phyloP scores from a whole-genome alignment of 2,113 vertebrate genomes.

The Neodontobutis hainanensis region DNA sequence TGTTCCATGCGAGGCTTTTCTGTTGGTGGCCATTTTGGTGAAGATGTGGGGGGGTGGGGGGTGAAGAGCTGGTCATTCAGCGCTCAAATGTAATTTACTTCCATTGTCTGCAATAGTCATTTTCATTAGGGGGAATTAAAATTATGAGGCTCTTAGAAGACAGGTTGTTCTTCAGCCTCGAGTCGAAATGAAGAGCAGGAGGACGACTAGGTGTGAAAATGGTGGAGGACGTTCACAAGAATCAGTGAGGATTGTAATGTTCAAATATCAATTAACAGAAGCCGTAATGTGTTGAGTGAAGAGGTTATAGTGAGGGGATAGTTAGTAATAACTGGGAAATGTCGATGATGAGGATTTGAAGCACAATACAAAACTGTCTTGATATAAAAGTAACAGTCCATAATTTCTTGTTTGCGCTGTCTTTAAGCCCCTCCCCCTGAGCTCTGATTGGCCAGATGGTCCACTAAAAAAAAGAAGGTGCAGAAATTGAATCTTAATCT shows the following conservation, averaged over 20 bases:
- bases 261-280: conserved; percentile 4
- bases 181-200: conserved; percentile 11
- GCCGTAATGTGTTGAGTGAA: neutral
- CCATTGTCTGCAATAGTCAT: conserved; percentile 62
- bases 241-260: conserved; percentile 7
- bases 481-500: no score
- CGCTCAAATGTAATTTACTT: conserved; percentile 68
- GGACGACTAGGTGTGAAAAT: neutral
- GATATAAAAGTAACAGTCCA: no score
- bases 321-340: no score
- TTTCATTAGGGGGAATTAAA: conserved; percentile 66
- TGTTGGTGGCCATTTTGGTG: conserved; percentile 1
- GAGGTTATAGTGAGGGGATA: no score
- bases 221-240: neutral
- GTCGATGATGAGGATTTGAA: no score
- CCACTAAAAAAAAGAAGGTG: no score
- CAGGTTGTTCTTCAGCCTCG: conserved; percentile 49
- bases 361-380: no score
- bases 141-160: conserved; percentile 60
- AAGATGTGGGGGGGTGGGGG: neutral
- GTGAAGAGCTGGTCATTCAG: conserved; percentile 49
- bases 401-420: no score
- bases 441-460: neutral
- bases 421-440: no score
- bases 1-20: conserved; percentile 50